Conservation (phyloP, 2,888 invertebrate genomes). For the Apoda limacodes region DNA sequence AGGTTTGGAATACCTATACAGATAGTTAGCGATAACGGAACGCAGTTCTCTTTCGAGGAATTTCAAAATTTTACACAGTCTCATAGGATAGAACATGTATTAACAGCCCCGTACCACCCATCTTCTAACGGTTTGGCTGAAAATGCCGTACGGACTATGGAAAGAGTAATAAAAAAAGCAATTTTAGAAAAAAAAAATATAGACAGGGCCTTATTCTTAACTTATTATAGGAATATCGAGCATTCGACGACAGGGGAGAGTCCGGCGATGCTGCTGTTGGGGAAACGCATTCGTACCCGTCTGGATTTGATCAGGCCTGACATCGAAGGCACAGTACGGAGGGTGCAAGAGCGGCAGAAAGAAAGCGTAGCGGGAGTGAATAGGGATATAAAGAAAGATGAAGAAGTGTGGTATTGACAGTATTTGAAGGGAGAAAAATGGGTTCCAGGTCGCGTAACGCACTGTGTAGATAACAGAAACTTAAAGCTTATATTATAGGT, state of each 20-base stretch:
- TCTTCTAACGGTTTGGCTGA: constrained; percentile 19
- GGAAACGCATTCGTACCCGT: constrained; percentile 10
- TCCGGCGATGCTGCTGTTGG: constrained; percentile 13
- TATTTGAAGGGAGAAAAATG: too few relatives aligned
- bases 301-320: constrained; percentile 13
- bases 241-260: constrained; percentile 16
- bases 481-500: constrained; percentile 3
- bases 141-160: constrained; percentile 16
- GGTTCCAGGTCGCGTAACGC: too few relatives aligned
- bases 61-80: constrained; percentile 12
- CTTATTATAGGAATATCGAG: constrained; percentile 15
- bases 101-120: constrained; percentile 19
- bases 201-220: constrained; percentile 10
- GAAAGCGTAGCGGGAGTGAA: constrained; percentile 1
- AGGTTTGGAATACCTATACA: constrained; percentile 16
- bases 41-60: constrained; percentile 15
- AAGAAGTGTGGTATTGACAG: constrained; percentile 9
- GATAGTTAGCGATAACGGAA: constrained; percentile 18
- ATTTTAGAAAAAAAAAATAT: constrained; percentile 7
- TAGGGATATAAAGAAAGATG: constrained; percentile 1
- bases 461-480: too few relatives aligned
- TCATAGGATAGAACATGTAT: constrained; percentile 17
- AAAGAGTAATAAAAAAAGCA: constrained; percentile 18
- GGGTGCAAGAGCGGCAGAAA: constrained; percentile 5
- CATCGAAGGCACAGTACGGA: constrained; percentile 5